phyloP scores from a whole-genome alignment of 2,888 invertebrate species.

The Yponomeuta evonymella region DNA sequence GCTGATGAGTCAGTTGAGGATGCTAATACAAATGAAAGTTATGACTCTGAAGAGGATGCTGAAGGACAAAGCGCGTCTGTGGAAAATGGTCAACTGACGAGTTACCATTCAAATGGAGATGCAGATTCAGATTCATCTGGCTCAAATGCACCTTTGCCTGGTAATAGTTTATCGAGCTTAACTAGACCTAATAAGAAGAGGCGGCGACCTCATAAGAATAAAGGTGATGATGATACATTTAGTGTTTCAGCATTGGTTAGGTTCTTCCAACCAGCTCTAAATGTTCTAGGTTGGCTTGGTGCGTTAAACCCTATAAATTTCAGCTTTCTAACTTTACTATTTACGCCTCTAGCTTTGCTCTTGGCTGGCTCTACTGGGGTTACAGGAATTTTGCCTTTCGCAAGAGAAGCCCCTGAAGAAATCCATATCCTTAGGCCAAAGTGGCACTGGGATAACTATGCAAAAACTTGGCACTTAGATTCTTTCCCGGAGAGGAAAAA shows the following conservation, averaged over 20 bases:
- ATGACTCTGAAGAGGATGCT: constrained; percentile 43
- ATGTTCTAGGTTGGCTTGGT: constrained; percentile 69
- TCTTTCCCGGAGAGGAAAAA: constrained; percentile 48
- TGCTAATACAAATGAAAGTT: constrained; percentile 44
- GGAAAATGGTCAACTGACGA: constrained; percentile 50
- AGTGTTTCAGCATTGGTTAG: constrained; percentile 60
- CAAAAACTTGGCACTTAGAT: constrained; percentile 71
- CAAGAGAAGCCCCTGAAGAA: constrained; percentile 55
- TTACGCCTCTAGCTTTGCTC: constrained; percentile 79
- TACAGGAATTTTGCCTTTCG: constrained; percentile 76
- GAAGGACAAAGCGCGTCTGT: constrained; percentile 51
- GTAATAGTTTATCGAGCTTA: constrained; percentile 27
- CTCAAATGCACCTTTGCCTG: constrained; percentile 15
- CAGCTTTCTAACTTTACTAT: constrained; percentile 74
- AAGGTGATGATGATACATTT: constrained; percentile 59
- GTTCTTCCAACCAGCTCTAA: constrained; percentile 68
- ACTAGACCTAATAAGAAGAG: constrained; percentile 31
- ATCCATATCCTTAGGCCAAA: constrained; percentile 62
- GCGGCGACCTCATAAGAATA: constrained; percentile 20
- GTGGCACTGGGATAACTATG: constrained; percentile 76
- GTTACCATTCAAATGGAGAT: constrained; percentile 46
- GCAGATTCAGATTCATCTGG: constrained; percentile 40
- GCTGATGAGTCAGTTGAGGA: constrained; percentile 38
- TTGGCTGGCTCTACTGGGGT: constrained; percentile 78
- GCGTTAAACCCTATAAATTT: constrained; percentile 77